These are phyloP conservation scores for Recurvirostra avosetta DNA, from an alignment of 2,113 vertebrate species.

Conservation along the genomic window DNA sequence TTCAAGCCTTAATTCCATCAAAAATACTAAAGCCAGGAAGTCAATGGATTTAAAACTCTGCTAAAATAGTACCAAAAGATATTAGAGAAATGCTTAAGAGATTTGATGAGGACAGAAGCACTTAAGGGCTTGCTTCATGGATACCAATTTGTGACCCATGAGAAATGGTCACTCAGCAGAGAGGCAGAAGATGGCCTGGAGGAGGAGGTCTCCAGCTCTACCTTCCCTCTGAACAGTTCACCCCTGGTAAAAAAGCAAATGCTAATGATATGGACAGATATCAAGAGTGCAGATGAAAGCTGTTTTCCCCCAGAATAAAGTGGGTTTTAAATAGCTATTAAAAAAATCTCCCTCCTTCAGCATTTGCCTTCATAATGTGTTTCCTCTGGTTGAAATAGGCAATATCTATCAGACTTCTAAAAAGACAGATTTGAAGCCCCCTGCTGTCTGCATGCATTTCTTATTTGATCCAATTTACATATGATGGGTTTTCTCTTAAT, in stretches of 20 bases:
- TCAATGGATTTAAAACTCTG: neutral
- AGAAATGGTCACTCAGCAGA: neutral
- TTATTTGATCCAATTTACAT: constrained; percentile 17
- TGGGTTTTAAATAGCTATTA: neutral
- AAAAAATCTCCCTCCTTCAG: neutral
- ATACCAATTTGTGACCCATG: neutral
- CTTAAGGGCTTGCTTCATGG: neutral
- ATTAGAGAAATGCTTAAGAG: neutral
- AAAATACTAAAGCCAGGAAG: neutral
- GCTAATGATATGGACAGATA: neutral
- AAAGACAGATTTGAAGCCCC: neutral
- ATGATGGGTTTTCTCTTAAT: neutral
- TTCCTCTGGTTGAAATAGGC: neutral
- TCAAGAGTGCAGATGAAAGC: neutral
- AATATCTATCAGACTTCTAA: neutral
- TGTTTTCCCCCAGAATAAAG: neutral
- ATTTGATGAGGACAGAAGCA: neutral
- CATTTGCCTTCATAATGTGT: neutral
- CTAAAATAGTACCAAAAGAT: neutral
- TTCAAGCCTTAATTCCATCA: neutral
- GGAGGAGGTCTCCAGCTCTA: neutral
- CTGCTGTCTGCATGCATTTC: neutral
- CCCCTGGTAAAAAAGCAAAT: neutral
- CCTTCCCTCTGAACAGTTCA: neutral
- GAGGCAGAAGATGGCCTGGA: neutral